phyloP scores from a whole-genome alignment of 2,888 invertebrate genomes.

The Eristalis intricaria region DNA sequence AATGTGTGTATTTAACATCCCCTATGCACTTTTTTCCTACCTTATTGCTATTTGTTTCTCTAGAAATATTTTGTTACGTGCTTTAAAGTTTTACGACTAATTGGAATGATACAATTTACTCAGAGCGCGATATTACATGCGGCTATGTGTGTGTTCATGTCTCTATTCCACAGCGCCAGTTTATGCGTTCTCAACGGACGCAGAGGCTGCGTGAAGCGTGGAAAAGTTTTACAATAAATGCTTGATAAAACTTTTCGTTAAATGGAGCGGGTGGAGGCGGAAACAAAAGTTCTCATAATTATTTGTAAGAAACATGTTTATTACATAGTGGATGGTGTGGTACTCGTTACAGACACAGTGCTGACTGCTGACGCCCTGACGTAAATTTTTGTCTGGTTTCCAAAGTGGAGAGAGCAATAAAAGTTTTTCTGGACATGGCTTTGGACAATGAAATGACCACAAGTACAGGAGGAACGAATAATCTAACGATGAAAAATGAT shows the following conservation, averaged over 20 bases:
- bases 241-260: slow-evolving; percentile 63
- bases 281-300: slow-evolving; percentile 47
- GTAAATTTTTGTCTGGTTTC: background rate
- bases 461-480: background rate
- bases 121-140: slow-evolving; percentile 58
- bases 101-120: slow-evolving; percentile 72
- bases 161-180: background rate
- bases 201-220: background rate
- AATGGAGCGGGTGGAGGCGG: slow-evolving; percentile 28
- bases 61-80: slow-evolving; percentile 69
- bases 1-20: slow-evolving; percentile 56
- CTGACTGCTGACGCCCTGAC: slow-evolving; percentile 8
- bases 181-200: slow-evolving; percentile 26
- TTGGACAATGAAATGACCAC: background rate
- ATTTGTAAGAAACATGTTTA: slow-evolving; percentile 60
- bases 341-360: background rate
- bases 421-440: background rate
- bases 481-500: background rate
- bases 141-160: slow-evolving; percentile 33
- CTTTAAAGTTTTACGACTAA: slow-evolving; percentile 72
- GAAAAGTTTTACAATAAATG: slow-evolving; percentile 67
- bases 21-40: slow-evolving; percentile 53
- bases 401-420: background rate
- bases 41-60: slow-evolving; percentile 45
- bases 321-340: slow-evolving; percentile 44